A percentile compares a stretch with the other conserved stretches of the same genome.
phyloP scores from a whole-genome alignment of 2,113 vertebrate species.

The Festucalex cinctus region DNA sequence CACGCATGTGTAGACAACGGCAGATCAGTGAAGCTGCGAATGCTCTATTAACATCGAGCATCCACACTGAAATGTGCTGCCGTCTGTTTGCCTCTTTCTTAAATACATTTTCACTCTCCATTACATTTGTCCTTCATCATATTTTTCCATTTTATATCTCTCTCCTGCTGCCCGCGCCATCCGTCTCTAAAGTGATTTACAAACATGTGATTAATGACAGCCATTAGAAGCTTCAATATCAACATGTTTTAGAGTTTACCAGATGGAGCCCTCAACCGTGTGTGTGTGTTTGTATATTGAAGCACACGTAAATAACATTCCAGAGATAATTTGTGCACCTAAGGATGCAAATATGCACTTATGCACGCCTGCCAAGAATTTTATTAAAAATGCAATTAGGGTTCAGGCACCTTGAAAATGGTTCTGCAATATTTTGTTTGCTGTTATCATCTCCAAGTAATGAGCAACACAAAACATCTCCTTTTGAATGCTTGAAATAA shows the following conservation, averaged over 20 bases:
- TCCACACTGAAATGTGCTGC: neutral
- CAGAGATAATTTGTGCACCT: constrained; percentile 22
- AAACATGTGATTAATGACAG: constrained; percentile 68
- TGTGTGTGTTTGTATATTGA: constrained; percentile 21
- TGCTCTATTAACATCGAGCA: neutral
- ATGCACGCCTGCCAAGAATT: constrained; percentile 33
- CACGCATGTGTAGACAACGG: neutral
- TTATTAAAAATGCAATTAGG: constrained; percentile 67
- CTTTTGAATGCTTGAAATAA: constrained; percentile 50
- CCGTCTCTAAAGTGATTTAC: constrained; percentile 57
- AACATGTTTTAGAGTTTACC: constrained; percentile 57
- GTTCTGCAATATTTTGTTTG: constrained; percentile 52
- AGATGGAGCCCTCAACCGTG: constrained; percentile 44
- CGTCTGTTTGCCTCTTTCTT: constrained; percentile 23
- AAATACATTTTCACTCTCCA: constrained; percentile 30
- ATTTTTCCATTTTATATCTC: constrained; percentile 43
- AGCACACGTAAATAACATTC: constrained; percentile 27
- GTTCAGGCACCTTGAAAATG: constrained; percentile 64
- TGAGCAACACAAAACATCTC: constrained; percentile 37
- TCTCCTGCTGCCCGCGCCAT: constrained; percentile 7
- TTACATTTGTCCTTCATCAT: constrained; percentile 31
- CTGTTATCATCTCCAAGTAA: constrained; percentile 50
- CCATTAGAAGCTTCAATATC: constrained; percentile 69
- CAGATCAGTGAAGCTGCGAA: neutral
- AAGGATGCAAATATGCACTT: constrained; percentile 9